Evolutionary conservation across 1,140 invertebrate species (phyloP).

Genomic region (Octopus sinensis): DNA sequence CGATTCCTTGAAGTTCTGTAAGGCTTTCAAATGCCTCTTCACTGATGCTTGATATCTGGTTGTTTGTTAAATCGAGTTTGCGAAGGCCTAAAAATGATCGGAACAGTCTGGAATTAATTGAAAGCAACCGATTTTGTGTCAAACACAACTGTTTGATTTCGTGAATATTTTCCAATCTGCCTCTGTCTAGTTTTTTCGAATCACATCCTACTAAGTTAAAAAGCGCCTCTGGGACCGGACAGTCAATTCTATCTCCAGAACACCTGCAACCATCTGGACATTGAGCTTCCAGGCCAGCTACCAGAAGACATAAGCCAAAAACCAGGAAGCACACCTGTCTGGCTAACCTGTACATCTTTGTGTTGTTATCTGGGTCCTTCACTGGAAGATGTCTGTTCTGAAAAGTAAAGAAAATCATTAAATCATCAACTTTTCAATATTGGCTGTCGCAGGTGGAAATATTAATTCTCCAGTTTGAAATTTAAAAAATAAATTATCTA

Average conservation of each 20-base stretch:
- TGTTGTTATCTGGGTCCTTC: not conserved
- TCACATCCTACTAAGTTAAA: constrained; percentile 44
- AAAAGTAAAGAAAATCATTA: too few species aligned
- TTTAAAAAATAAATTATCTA: too few species aligned
- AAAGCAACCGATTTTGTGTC: constrained; percentile 39
- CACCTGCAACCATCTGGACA: not conserved
- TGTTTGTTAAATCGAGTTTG: constrained; percentile 65
- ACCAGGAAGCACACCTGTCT: too few species aligned
- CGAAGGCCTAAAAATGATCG: constrained; percentile 30
- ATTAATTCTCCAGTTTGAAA: too few species aligned
- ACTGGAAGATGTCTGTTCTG: not conserved
- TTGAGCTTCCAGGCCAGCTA: not conserved
- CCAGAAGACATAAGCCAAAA: too few species aligned
- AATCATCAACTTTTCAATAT: too few species aligned
- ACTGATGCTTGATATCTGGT: constrained; percentile 65
- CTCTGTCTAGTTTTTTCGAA: constrained; percentile 30
- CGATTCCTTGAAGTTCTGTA: constrained; percentile 52
- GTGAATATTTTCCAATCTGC: constrained; percentile 30
- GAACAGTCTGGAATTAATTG: constrained; percentile 35
- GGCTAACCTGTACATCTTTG: too few species aligned
- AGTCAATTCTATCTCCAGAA: not conserved
- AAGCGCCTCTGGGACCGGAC: constrained; percentile 24
- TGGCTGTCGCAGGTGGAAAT: too few species aligned
- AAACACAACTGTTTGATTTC: constrained; percentile 40
- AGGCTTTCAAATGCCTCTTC: constrained; percentile 57